Percentiles rank a stretch among this genome's conserved stretches.
Evolutionary conservation across 37 sponge, comb jelly and placozoan genomes (phyloP).

Genomic region (Haliclona indistincta): DNA sequence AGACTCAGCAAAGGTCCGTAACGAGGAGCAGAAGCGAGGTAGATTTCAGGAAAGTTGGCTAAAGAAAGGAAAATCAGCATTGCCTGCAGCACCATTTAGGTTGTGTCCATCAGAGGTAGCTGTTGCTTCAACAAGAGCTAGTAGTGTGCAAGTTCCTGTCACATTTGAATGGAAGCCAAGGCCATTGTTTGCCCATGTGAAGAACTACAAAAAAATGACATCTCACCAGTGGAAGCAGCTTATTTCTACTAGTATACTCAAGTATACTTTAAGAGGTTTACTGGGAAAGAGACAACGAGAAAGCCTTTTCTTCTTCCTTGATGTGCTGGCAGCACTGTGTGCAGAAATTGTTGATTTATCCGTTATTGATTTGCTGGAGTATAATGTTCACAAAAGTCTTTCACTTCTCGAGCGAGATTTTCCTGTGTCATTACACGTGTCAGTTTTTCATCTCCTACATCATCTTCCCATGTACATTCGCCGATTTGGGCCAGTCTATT

Average conservation of each 20-base stretch:
- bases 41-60: background rate
- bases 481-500: too few species aligned
- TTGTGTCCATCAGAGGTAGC: background rate
- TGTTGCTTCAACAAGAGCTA: background rate
- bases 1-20: slow-evolving; percentile 6
- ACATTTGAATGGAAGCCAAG: background rate
- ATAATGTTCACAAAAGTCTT: slow-evolving; percentile 4
- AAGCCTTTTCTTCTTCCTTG: slow-evolving; percentile 11
- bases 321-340: background rate
- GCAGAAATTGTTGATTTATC: background rate
- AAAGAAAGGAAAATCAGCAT: background rate
- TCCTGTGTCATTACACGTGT: slow-evolving; percentile 1
- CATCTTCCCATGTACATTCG: too few species aligned
- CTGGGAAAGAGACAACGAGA: slow-evolving; percentile 14
- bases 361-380: background rate
- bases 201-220: background rate
- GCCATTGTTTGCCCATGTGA: background rate
- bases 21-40: background rate
- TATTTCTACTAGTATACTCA: background rate
- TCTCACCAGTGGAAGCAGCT: background rate
- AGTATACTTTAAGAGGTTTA: slow-evolving; percentile 13
- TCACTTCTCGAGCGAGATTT: slow-evolving; percentile 28
- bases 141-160: background rate
- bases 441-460: too few species aligned
- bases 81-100: slow-evolving; percentile 6